These are phyloP conservation scores for Podiceps cristatus DNA, from an alignment of 2,113 vertebrate genomes.

Conservation along the genomic window DNA sequence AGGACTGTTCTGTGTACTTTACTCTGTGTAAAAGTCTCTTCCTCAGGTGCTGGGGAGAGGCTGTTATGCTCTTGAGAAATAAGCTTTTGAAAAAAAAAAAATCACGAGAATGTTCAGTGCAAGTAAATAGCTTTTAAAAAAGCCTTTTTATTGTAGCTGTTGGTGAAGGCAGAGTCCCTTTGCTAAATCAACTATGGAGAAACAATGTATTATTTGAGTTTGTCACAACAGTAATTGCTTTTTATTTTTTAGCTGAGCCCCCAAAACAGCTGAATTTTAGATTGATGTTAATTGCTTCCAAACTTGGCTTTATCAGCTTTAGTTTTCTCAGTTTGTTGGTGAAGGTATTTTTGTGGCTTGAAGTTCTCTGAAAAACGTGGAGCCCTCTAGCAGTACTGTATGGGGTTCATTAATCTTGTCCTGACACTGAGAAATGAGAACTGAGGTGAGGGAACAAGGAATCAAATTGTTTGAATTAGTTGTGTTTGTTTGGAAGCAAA, in stretches of 20 bases:
- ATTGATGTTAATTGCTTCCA: constrained; percentile 48
- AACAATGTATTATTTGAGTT: neutral
- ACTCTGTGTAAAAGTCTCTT: neutral
- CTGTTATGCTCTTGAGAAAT: neutral
- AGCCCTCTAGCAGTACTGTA: neutral
- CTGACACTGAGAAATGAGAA: constrained; percentile 56
- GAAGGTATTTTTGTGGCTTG: constrained; percentile 11
- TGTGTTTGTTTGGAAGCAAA: neutral
- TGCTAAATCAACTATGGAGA: neutral
- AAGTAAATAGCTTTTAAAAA: neutral
- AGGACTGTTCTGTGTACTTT: neutral
- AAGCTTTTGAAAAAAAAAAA: neutral
- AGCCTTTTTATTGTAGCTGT: neutral
- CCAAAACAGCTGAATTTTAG: constrained; percentile 17
- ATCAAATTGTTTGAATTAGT: neutral
- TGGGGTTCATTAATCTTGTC: constrained; percentile 43
- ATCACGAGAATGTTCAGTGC: neutral
- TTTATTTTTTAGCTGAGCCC: constrained; percentile 37
- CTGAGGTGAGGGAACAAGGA: neutral
- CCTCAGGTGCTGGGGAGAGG: neutral
- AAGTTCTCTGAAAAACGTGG: neutral
- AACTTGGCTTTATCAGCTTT: constrained; percentile 33
- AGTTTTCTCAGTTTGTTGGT: neutral
- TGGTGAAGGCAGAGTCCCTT: neutral
- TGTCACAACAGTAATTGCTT: constrained; percentile 20